phyloP scores from a whole-genome alignment of 2,797 vertebrate species.

The Scomberomorus guttatus region DNA sequence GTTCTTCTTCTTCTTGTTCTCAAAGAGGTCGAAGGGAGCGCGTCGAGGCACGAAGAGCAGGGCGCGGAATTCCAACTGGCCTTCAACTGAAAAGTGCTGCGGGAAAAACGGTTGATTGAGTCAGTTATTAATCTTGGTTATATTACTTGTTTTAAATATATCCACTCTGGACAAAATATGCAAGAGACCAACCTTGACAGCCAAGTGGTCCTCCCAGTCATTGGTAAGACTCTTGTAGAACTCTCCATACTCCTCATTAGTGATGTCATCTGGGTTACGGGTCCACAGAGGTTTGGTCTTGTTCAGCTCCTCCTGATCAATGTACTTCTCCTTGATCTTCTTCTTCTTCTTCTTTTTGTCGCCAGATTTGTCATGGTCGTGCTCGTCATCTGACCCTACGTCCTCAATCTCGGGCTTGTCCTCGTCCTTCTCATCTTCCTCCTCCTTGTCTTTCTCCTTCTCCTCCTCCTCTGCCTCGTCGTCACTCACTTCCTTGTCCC shows the following conservation, averaged over 20 bases:
- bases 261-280: conserved; percentile 94
- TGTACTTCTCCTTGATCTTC: conserved; percentile 97
- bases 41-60: conserved; percentile 94
- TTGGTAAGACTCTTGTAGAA: conserved; percentile 96
- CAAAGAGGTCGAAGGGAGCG: conserved; percentile 94
- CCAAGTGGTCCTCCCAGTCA: conserved; percentile 95
- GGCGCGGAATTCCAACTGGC: conserved; percentile 93
- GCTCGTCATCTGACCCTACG: conserved; percentile 86
- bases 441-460: conserved; percentile 86
- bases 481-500: conserved; percentile 96
- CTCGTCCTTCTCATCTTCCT: conserved; percentile 86
- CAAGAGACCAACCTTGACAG: conserved; percentile 87
- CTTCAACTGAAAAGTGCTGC: conserved; percentile 92
- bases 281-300: conserved; percentile 97
- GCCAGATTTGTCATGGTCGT: conserved; percentile 87
- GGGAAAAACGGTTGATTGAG: background rate
- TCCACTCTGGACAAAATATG: accelerated
- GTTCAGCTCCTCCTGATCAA: conserved; percentile 93
- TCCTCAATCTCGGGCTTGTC: conserved; percentile 96
- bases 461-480: conserved; percentile 92
- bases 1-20: conserved; percentile 96
- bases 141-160: background rate
- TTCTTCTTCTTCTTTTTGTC: conserved; percentile 96
- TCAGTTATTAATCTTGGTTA: background rate
- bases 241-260: conserved; percentile 93